These are phyloP conservation scores for Emys orbicularis DNA, from an alignment of 2,797 vertebrate genomes.

Conservation along the genomic window DNA sequence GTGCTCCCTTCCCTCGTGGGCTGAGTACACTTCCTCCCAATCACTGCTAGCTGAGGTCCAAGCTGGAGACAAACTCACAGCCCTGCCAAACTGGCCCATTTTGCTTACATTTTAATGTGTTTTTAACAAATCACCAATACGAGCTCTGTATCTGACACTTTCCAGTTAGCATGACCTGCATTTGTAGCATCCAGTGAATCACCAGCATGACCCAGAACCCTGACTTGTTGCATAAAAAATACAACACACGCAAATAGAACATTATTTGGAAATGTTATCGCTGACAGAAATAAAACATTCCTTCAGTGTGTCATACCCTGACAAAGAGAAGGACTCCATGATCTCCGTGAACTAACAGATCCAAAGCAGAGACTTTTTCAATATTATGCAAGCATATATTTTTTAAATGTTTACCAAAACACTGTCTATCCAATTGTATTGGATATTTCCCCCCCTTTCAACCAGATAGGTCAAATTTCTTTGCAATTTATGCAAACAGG, in stretches of 20 bases:
- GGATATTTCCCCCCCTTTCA: neutral
- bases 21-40: neutral
- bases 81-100: neutral
- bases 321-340: neutral
- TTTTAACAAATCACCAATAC: neutral
- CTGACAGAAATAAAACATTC: slow-evolving; percentile 30
- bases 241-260: fast-evolving
- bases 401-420: neutral
- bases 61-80: neutral
- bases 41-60: neutral
- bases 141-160: neutral
- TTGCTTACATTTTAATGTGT: neutral
- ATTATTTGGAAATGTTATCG: neutral
- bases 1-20: neutral
- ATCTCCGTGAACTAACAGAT: neutral
- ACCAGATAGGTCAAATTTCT: neutral
- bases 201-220: neutral
- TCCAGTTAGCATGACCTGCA: fast-evolving
- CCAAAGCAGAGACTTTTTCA: neutral
- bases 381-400: slow-evolving; percentile 21
- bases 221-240: neutral
- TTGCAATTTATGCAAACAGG: neutral
- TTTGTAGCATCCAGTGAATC: slow-evolving; percentile 14
- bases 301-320: neutral
- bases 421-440: neutral